Evolutionary conservation across 2,888 invertebrate genomes (phyloP).

Genomic region (Netelia melanura): DNA sequence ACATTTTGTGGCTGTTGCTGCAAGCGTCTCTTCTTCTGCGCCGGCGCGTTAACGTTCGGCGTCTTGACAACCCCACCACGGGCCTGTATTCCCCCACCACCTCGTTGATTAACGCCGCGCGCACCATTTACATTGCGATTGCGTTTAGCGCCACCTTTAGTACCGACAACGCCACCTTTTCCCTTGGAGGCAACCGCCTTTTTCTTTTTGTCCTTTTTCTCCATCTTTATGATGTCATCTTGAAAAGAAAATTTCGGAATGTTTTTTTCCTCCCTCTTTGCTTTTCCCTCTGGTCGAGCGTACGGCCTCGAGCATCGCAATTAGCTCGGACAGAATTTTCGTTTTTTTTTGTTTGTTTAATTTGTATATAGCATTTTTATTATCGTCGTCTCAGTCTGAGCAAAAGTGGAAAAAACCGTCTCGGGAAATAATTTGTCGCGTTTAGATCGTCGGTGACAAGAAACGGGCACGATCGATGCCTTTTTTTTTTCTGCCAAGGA

Average conservation of each 20-base stretch:
- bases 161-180: constrained; percentile 69
- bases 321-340: neutral
- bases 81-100: constrained; percentile 40
- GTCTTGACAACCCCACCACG: constrained; percentile 60
- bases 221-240: constrained; percentile 85
- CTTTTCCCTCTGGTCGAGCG: constrained; percentile 76
- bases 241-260: constrained; percentile 79
- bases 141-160: constrained; percentile 66
- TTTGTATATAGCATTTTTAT: neutral
- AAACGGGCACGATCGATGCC: neutral
- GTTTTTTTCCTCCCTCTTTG: constrained; percentile 47
- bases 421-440: neutral
- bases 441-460: too few relatives aligned
- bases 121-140: constrained; percentile 66
- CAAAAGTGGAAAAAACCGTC: neutral
- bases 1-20: constrained; percentile 72
- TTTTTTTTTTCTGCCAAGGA: constrained; percentile 1
- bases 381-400: constrained; percentile 17
- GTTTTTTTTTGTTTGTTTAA: neutral
- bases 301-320: constrained; percentile 56
- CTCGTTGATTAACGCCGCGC: constrained; percentile 58
- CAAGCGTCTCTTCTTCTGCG: constrained; percentile 65
- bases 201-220: constrained; percentile 83
- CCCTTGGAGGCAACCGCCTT: constrained; percentile 76
- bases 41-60: constrained; percentile 35